Conservation (phyloP, 2,888 invertebrate species). For the Zaprionus lineosus region DNA sequence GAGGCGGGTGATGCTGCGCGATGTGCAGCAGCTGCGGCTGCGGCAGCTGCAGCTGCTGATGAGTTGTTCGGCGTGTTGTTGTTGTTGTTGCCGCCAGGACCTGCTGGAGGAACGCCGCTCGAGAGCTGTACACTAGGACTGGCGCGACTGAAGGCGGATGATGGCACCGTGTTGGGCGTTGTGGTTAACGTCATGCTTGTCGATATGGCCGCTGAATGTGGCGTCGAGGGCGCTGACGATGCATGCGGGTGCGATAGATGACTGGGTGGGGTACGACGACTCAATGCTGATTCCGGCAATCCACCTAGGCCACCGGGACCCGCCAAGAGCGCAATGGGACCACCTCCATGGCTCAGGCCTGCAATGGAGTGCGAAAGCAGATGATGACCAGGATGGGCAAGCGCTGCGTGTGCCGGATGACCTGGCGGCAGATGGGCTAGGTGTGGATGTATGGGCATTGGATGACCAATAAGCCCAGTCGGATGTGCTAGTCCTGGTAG, state of each 20-base stretch:
- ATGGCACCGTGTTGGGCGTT: constrained; percentile 81
- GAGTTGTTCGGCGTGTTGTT: constrained; percentile 63
- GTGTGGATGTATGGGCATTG: constrained; percentile 82
- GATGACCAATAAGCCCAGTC: constrained; percentile 81
- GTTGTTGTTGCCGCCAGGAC: constrained; percentile 63
- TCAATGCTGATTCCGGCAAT: constrained; percentile 79
- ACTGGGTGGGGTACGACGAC: constrained; percentile 81
- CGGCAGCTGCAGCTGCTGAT: constrained; percentile 65
- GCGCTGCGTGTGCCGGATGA: constrained; percentile 79
- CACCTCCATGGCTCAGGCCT: constrained; percentile 76
- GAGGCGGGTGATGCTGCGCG: constrained; percentile 82
- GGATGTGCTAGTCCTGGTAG: constrained; percentile 79
- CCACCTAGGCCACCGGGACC: constrained; percentile 80
- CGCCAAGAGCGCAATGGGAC: constrained; percentile 78
- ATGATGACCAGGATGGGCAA: constrained; percentile 82
- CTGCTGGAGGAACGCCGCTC: constrained; percentile 53
- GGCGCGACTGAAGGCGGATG: constrained; percentile 83
- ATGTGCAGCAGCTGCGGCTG: constrained; percentile 79
- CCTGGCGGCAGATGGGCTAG: constrained; percentile 79
- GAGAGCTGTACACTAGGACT: constrained; percentile 83
- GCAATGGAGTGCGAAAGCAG: constrained; percentile 81
- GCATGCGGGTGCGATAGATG: constrained; percentile 79
- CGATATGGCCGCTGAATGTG: constrained; percentile 66
- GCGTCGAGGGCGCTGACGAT: constrained; percentile 70
- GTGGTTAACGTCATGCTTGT: constrained; percentile 72